Base-by-base conservation (phyloP, 1,140 invertebrate genomes). In the Lepidurus arcticus region DNA sequence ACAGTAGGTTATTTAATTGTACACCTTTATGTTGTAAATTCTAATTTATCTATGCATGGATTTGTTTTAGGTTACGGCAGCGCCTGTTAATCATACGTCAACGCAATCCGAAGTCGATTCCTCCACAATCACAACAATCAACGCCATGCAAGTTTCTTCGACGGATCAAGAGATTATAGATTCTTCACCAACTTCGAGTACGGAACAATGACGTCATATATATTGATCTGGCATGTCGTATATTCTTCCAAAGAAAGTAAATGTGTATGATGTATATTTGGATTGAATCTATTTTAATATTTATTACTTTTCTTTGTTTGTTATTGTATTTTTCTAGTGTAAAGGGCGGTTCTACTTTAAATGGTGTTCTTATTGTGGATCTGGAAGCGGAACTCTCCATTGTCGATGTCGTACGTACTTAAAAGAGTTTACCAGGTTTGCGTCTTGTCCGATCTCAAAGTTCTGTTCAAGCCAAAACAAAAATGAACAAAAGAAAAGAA, bases 161-260 rank as follows among this genome's bases (percentile, higher is more conserved):
- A 65, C 53, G 13, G 53, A 65, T 65, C 53, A 65, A 65, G 53
- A 65, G 7, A 16, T 65, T 21, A 65, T 21, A 21, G 53, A 65
- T 65, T 65, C 53, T 13, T 65, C 53, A 21, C 53, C 53, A 21
- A 65, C 53, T 7, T 65, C 53, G 53, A 65, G 53, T 65, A 65
- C 53, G 21, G 53, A 65, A 21, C 53, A 65, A 21, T 65, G 53
- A 65, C 34, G 34, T 65, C 8, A 21, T n/a, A 65, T 21, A 16
- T 7, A 16, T 47, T 47, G 53, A n/a, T 13, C 21, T 65, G 16
- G 53, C 53, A n/a, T 65, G 53, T 65, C 53, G 53, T 65, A 13
- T 65, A 65, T 65, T 65, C 53, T 65, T 65, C 53, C 53, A 65
- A 65, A 65, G 21, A 65, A 65, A 21, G 53, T 65, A 65, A 65